Percentiles rank a stretch among this genome's conserved stretches.
Evolutionary conservation across 2,797 vertebrate genomes (phyloP).

Genomic region (Halcyon smyrnensis): DNA sequence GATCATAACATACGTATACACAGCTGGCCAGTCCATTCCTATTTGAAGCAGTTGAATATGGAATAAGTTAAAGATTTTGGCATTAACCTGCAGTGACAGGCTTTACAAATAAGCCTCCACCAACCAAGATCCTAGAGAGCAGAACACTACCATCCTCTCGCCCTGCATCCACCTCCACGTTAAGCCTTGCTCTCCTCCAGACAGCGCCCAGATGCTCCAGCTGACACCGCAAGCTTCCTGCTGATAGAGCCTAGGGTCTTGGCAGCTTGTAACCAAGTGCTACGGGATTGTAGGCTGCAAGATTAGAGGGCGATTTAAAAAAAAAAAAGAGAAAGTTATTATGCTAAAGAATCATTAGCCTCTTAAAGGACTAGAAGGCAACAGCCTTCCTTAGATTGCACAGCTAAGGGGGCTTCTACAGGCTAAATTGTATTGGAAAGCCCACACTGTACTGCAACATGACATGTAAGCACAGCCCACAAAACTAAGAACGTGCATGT

Average conservation of each 20-base stretch:
- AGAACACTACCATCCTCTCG: background rate
- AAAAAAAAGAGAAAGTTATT: background rate
- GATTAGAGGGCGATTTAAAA: background rate
- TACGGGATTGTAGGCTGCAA: background rate
- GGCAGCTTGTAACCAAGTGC: background rate
- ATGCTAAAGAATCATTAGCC: background rate
- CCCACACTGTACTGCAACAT: background rate
- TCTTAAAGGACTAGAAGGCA: background rate
- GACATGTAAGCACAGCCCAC: background rate
- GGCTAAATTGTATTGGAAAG: background rate
- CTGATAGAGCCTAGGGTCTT: background rate
- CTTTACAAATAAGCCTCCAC: background rate
- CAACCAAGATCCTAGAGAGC: background rate
- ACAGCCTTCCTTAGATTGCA: background rate
- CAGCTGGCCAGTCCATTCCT: background rate
- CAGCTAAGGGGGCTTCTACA: background rate
- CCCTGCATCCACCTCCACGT: background rate
- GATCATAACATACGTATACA: background rate
- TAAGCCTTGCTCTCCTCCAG: background rate
- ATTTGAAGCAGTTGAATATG: background rate
- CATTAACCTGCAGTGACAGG: background rate
- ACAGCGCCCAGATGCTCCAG: background rate
- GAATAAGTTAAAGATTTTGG: background rate
- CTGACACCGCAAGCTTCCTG: background rate
- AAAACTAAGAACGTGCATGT: background rate